Percentiles rank a stretch among this genome's conserved stretches.
These are phyloP conservation scores for Drosophila formosana DNA, from an alignment of 2,888 invertebrate species.

Conservation along the genomic window DNA sequence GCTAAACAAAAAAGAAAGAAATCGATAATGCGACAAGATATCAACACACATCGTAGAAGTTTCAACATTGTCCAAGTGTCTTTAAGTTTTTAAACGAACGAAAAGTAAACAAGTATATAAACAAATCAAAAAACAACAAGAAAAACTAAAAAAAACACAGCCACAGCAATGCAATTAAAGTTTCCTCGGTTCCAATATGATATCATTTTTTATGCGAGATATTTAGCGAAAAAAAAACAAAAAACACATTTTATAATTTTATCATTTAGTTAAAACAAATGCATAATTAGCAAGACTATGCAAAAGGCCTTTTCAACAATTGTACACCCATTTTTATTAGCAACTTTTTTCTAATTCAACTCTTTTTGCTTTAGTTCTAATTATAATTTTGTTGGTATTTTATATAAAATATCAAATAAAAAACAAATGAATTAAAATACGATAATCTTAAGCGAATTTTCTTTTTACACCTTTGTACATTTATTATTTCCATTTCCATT, in stretches of 20 bases:
- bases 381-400: conserved; percentile 72
- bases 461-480: not conserved
- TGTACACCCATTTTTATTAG: conserved; percentile 60
- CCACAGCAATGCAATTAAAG: conserved; percentile 75
- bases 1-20: conserved; percentile 36
- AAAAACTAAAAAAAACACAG: conserved; percentile 49
- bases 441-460: conserved; percentile 1
- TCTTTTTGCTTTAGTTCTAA: conserved; percentile 75
- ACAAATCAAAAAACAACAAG: conserved; percentile 27
- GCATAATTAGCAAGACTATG: conserved; percentile 24
- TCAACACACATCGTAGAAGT: conserved; percentile 60
- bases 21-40: conserved; percentile 48
- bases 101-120: conserved; percentile 45
- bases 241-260: conserved; percentile 30
- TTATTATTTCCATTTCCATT: not conserved
- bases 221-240: conserved; percentile 35
- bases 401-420: conserved; percentile 65
- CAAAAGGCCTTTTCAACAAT: conserved; percentile 29
- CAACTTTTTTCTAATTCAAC: conserved; percentile 61
- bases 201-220: conserved; percentile 36
- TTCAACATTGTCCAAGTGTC: conserved; percentile 77
- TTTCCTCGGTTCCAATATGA: conserved; percentile 61
- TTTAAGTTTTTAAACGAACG: conserved; percentile 81
- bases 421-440: conserved; percentile 57
- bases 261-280: conserved; percentile 46